phyloP scores from a whole-genome alignment of 2,888 invertebrate genomes.

The Aleiodes testaceus region DNA sequence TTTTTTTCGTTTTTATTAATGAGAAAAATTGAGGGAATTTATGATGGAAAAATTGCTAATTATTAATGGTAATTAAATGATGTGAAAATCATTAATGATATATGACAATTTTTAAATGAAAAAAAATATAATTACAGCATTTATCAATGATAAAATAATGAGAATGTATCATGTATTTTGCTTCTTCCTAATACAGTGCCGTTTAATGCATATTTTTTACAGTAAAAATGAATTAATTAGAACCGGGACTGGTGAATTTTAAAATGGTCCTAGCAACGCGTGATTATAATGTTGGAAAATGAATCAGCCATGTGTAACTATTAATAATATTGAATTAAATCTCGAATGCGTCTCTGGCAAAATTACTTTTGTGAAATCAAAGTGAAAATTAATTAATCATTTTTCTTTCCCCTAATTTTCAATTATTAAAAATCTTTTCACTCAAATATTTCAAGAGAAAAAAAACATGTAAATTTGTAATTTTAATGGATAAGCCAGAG shows the following conservation, averaged over 20 bases:
- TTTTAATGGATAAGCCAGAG: conserved; percentile 48
- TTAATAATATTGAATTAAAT: conserved; percentile 43
- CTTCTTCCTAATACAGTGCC: conserved; percentile 74
- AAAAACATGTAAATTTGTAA: conserved; percentile 25
- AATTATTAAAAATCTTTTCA: neutral
- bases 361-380: conserved; percentile 9
- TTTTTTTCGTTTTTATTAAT: neutral
- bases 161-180: conserved; percentile 72
- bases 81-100: conserved; percentile 33
- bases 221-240: conserved; percentile 58
- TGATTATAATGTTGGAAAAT: conserved; percentile 55
- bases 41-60: conserved; percentile 5
- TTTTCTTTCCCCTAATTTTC: neutral
- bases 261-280: conserved; percentile 52
- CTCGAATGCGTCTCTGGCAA: conserved; percentile 51
- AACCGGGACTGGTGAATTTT: neutral
- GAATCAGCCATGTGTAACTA: conserved; percentile 55
- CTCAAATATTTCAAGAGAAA: neutral
- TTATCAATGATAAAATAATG: conserved; percentile 70
- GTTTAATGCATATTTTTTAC: conserved; percentile 73
- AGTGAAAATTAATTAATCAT: neutral
- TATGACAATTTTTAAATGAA: conserved; percentile 29
- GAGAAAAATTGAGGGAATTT: conserved; percentile 27
- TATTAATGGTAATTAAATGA: neutral
- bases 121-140: conserved; percentile 59